Percentiles rank a stretch among this genome's conserved stretches.
Conservation (phyloP, 1,140 invertebrate species). For the Scaptomyza montana region DNA sequence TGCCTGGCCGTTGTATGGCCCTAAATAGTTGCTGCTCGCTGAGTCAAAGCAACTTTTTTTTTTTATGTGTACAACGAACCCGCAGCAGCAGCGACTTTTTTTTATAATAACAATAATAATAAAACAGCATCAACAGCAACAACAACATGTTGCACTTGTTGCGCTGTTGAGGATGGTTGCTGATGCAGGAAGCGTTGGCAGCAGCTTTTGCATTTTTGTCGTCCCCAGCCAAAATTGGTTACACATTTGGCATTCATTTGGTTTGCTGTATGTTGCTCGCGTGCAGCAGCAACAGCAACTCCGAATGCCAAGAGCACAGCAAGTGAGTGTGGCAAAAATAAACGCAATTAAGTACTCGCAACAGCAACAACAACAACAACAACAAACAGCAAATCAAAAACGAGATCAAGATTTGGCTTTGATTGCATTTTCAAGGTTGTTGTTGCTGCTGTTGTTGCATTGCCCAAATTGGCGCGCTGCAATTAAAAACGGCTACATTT, state of each 20-base stretch:
- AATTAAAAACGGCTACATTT: constrained; percentile 71
- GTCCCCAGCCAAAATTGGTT: constrained; percentile 45
- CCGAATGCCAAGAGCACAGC: constrained; percentile 70
- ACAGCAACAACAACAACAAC: constrained; percentile 10
- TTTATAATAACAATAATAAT: constrained; percentile 57
- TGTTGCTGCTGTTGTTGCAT: constrained; percentile 47
- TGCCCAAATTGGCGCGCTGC: constrained; percentile 73
- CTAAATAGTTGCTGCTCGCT: constrained; percentile 43
- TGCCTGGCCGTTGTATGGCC: background rate
- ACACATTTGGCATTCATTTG: constrained; percentile 71
- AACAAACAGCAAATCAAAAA: constrained; percentile 51
- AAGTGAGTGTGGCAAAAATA: constrained; percentile 49
- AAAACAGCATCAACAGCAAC: constrained; percentile 33
- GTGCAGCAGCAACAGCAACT: constrained; percentile 46
- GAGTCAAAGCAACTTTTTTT: constrained; percentile 53
- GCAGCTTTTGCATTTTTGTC: constrained; percentile 14
- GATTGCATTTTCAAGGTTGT: constrained; percentile 81
- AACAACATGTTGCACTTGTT: constrained; percentile 35
- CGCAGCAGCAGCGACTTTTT: constrained; percentile 20
- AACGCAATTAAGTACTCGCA: constrained; percentile 36
- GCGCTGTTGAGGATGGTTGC: constrained; percentile 31
- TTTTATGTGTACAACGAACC: constrained; percentile 76
- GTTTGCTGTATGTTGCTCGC: constrained; percentile 55
- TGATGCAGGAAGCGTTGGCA: constrained; percentile 38
- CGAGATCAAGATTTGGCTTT: constrained; percentile 77